Evolutionary conservation across 2,113 vertebrate species (phyloP), one percentile per base, ranked within the genome.

Genomic region (Clupea harengus): DNA sequence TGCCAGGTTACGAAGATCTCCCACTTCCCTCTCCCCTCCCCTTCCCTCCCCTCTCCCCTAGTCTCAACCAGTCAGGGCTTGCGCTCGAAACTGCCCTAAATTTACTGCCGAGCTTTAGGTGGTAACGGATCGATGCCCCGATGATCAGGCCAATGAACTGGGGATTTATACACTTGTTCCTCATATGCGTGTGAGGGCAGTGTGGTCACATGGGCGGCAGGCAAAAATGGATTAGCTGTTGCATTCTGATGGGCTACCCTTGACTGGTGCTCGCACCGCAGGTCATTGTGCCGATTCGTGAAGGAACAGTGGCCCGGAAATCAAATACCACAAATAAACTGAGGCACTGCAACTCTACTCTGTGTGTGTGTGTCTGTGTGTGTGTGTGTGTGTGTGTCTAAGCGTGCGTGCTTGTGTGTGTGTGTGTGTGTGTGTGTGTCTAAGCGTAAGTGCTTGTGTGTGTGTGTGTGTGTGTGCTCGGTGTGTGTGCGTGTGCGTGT

Each of bases 111-210:
- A 85, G 82, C 75, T 83, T 72, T 72, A 67, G 81, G 86, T 84
- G 81, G 81, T 86, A 87, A 87, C 67, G 86, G 89, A 90, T 90
- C 89, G 78, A 88, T 90, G 83, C 80, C 81, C 82, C 67, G 52
- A 81, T 82, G 82, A 83, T 84, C 46, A 87, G 84, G 80, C 67
- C 45, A 81, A 80, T 87, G 86, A 88, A 87, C 86, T 84, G 84
- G 67, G 82, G 86, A 88, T 83, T 88, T 87, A 84, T 88, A 82
- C 87, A 86, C 87, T 81, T 81, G 84, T 87, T 85, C 72, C 85
- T 54, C 47, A 86, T 39, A 39, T 84, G 86, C 64, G 4, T n/a
- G 45, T 22, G 78, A 52, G 47, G 72, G 78, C 67, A 25, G 72
- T 83, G 50, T 64, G 57, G 82, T 75, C 22, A 22, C 54, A 60